Conservation (phyloP, 2,113 vertebrate species). For the Megaceryle maxima region DNA sequence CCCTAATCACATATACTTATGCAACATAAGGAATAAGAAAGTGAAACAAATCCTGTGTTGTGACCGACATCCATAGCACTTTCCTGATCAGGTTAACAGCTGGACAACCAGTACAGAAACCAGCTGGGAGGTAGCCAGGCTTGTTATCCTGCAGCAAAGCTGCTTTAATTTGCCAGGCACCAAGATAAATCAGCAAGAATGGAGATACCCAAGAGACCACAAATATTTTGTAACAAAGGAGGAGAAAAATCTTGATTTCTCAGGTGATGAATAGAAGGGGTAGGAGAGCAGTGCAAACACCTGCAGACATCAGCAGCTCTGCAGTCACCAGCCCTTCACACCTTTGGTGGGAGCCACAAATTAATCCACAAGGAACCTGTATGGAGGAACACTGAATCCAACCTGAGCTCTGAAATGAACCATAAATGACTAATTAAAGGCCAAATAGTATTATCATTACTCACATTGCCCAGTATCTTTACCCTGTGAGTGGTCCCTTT, state of each 20-base stretch:
- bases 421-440: slow-evolving; percentile 25
- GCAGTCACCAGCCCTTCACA: not conserved
- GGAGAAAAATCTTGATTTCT: not conserved
- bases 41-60: not conserved
- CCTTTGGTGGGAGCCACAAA: not conserved
- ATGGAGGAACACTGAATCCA: not conserved
- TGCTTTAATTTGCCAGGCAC: not conserved
- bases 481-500: not conserved
- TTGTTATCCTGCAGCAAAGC: slow-evolving; percentile 20
- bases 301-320: slow-evolving; percentile 12
- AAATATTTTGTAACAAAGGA: not conserved
- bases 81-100: not conserved
- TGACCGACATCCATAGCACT: not conserved
- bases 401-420: not conserved
- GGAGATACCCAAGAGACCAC: not conserved
- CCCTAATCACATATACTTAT: not conserved
- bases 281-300: not conserved
- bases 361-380: not conserved
- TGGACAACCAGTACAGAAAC: not conserved
- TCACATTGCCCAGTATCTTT: not conserved
- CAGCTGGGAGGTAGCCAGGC: not conserved
- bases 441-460: not conserved
- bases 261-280: not conserved
- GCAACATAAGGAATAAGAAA: not conserved
- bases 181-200: slow-evolving; percentile 14